Conservation (phyloP, 1,140 invertebrate genomes). For the Heliconius himera region DNA sequence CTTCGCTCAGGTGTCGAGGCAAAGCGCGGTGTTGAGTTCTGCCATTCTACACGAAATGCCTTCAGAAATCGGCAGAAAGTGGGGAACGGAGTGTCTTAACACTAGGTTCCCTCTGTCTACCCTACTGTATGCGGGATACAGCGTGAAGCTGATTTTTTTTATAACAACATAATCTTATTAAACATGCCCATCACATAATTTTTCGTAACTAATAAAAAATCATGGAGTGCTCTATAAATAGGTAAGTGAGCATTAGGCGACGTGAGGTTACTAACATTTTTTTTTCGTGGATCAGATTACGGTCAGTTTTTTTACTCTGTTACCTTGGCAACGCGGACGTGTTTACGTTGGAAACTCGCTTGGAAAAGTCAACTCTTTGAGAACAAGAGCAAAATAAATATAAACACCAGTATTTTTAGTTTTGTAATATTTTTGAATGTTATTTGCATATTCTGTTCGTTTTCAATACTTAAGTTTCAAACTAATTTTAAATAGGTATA, state of each 20-base stretch:
- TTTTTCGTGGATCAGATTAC: slow-evolving; percentile 32
- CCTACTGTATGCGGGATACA: no score
- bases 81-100: no score
- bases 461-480: no score
- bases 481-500: no score
- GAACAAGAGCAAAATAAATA: background rate
- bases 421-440: no score
- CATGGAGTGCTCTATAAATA: slow-evolving; percentile 12
- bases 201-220: slow-evolving; percentile 3
- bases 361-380: background rate
- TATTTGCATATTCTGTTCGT: no score
- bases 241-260: slow-evolving; percentile 11
- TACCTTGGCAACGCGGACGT: slow-evolving; percentile 21
- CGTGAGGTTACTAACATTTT: slow-evolving; percentile 25
- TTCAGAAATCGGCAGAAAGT: no score
- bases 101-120: no score
- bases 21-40: no score
- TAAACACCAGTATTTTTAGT: no score
- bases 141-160: background rate
- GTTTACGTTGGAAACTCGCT: background rate
- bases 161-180: background rate
- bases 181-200: background rate
- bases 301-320: slow-evolving; percentile 5
- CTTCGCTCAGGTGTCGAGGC: no score
- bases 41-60: no score